Evolutionary conservation across 2,888 invertebrate genomes (phyloP), one percentile per base, ranked within the genome.

Genomic region (Xanthorhoe designata): DNA sequence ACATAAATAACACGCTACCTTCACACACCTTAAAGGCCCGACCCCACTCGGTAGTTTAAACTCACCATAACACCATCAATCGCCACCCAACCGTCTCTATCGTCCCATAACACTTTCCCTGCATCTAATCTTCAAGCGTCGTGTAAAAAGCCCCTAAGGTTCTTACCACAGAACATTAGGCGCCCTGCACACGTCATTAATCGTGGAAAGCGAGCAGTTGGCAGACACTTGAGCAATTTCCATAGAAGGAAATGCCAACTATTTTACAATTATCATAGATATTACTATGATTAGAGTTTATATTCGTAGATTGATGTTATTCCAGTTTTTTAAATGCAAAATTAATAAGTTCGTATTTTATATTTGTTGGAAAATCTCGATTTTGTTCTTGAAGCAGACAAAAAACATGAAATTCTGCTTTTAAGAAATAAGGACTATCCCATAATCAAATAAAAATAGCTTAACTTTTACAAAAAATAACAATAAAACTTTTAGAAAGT

Each of bases 151-250:
- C 50, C 63, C 62, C 62, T 45, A 15, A 55, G 63, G 55, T 55
- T 55, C 53, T 58, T 35, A 54, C 63, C 61, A 61, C 62, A 55
- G 62, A 61, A 62, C 68, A 66, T 70, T 70, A 75, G 69, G 69
- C 62, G 59, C 61, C 64, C 64, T 49, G 65, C 68, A 69, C 71
- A 75, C 69, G 64, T 66, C 81, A 83, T 84, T 81, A 83, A 83
- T 81, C 80, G 76, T 69, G 53, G 64, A 69, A 57, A 52, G 82
- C 81, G 82, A 72, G 75, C 77, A 76, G 69, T 78, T 84, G 84
- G 85, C 85, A 83, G 63, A 56, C 67, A 67, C 63, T 63, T 63
- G 67, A 67, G 53, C 64, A 60, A 67, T 67, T 60, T 47, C 52
- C 45, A 47, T 29, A 29, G 32, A 47, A 15, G 29, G 42, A 24